A percentile compares a stretch with the other conserved stretches of the same genome.
phyloP scores from a whole-genome alignment of 2,113 vertebrate species.

The Stomatorhinus ivindoensis region DNA sequence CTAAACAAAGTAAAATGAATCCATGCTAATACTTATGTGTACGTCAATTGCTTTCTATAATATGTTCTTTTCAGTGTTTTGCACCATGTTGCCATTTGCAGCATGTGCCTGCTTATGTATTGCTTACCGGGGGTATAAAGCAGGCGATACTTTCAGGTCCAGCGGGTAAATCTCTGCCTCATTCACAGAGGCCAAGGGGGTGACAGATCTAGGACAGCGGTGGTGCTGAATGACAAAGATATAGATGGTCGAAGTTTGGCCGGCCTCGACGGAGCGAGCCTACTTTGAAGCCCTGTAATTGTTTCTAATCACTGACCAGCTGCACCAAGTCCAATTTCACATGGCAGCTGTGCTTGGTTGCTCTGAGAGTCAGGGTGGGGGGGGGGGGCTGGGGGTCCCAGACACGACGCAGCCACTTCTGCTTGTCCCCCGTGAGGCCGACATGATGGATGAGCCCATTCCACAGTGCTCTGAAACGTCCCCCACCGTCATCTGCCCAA shows the following conservation, averaged over 20 bases:
- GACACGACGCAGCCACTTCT: neutral
- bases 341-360: constrained; percentile 25
- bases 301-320: constrained; percentile 62
- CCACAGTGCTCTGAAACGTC: neutral
- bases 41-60: neutral
- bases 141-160: constrained; percentile 16
- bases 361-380: constrained; percentile 35
- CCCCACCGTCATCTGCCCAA: constrained; percentile 25
- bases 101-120: neutral
- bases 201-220: constrained; percentile 69
- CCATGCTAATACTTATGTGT: neutral
- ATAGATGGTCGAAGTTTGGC: constrained; percentile 48
- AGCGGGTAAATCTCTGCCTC: constrained; percentile 12
- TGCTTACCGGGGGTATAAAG: neutral
- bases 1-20: neutral
- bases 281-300: constrained; percentile 63
- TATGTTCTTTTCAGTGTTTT: neutral
- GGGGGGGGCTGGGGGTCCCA: constrained; percentile 6
- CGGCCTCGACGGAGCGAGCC: constrained; percentile 55
- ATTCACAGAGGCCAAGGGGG: constrained; percentile 30
- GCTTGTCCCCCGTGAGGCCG: neutral
- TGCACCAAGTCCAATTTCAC: constrained; percentile 43
- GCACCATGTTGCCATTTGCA: neutral
- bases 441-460: constrained; percentile 14
- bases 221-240: constrained; percentile 54